phyloP scores from a whole-genome alignment of 1,140 invertebrate genomes.

The Euura saliciscinereae region DNA sequence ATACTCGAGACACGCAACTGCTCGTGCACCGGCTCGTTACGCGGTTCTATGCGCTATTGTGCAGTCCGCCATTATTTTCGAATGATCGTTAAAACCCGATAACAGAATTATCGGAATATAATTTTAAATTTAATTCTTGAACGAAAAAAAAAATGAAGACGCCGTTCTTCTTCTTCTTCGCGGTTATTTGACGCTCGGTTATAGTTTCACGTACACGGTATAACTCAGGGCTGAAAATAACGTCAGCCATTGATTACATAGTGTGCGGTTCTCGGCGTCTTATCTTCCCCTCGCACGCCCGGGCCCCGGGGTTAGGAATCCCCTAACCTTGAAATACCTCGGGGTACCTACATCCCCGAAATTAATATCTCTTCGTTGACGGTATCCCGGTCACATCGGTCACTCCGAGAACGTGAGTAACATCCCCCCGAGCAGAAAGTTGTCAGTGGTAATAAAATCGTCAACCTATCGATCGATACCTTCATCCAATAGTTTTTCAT shows the following conservation, averaged over 20 bases:
- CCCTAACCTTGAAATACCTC: conserved; percentile 52
- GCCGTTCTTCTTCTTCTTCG: neutral
- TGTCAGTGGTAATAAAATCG: no score
- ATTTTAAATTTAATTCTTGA: no score
- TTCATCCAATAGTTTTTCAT: no score
- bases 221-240: neutral
- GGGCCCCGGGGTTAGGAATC: conserved; percentile 46
- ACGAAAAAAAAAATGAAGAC: no score
- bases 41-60: no score
- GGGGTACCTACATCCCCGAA: conserved; percentile 45
- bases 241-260: conserved; percentile 50
- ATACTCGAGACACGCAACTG: no score
- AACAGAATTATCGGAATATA: no score
- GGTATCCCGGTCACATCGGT: conserved; percentile 46
- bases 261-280: conserved; percentile 45
- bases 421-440: neutral
- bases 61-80: no score
- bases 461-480: no score
- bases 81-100: no score
- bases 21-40: no score
- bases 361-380: conserved; percentile 57
- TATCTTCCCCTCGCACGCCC: conserved; percentile 56
- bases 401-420: conserved; percentile 17
- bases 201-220: neutral
- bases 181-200: neutral